Conservation (phyloP, 2,797 vertebrate genomes). For the Galago senegalensis region DNA sequence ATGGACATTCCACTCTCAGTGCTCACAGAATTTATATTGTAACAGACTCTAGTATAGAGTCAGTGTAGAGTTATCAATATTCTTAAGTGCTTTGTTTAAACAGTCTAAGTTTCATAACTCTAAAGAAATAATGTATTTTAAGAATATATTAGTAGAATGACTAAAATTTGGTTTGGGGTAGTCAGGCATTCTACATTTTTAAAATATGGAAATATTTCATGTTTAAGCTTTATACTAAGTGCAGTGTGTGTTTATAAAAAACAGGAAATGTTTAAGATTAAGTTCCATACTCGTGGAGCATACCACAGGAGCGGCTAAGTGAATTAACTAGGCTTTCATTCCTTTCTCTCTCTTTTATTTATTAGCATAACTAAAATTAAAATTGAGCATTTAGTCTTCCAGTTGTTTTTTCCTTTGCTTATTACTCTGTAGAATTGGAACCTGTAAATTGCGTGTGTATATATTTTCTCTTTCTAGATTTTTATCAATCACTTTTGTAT, state of each 20-base stretch:
- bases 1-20: neutral
- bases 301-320: neutral
- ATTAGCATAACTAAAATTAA: neutral
- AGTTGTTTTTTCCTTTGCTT: constrained; percentile 1
- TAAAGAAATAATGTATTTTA: neutral
- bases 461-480: constrained; percentile 67
- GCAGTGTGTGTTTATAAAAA: neutral
- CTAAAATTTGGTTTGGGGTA: neutral
- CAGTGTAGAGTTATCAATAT: neutral
- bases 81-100: neutral
- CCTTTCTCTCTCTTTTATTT: neutral
- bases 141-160: neutral
- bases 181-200: neutral
- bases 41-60: neutral
- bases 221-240: neutral
- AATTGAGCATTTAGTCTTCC: neutral
- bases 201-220: neutral
- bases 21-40: neutral
- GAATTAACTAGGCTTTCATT: neutral
- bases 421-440: constrained; percentile 71
- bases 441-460: constrained; percentile 76
- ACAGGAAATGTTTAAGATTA: neutral
- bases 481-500: constrained; percentile 43
- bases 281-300: neutral
- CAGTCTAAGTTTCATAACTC: neutral